A percentile compares a stretch with the other conserved stretches of the same genome.
phyloP scores from a whole-genome alignment of 2,797 vertebrate genomes.

The Tokudaia tokunoshimensis region DNA sequence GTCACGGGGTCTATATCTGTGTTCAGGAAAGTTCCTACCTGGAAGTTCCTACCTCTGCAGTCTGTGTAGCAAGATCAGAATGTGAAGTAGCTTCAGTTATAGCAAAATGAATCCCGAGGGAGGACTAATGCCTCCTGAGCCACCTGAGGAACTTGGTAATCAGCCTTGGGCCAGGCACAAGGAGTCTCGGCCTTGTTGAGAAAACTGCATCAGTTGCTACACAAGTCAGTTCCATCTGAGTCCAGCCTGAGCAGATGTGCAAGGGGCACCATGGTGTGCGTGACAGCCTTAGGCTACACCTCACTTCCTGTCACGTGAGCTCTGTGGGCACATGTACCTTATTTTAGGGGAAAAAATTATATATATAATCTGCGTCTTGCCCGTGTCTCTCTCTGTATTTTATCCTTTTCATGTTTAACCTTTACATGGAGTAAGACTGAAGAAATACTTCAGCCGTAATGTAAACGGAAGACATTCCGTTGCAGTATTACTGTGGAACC shows the following conservation, averaged over 20 bases:
- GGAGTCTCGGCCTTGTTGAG: background rate
- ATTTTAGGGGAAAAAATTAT: conserved; percentile 44
- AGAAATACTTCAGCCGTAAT: conserved; percentile 53
- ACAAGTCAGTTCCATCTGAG: background rate
- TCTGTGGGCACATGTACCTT: conserved; percentile 14
- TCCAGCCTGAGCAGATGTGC: background rate
- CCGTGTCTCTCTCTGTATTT: conserved; percentile 28
- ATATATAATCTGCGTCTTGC: conserved; percentile 25
- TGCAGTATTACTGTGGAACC: conserved; percentile 11
- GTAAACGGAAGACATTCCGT: conserved; percentile 57
- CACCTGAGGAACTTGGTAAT: background rate
- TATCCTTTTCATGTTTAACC: conserved; percentile 62
- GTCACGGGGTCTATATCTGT: background rate
- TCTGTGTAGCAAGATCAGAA: background rate
- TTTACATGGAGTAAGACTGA: conserved; percentile 59
- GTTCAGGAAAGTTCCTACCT: background rate
- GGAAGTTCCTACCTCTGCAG: background rate
- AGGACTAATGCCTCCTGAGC: background rate
- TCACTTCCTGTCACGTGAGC: background rate
- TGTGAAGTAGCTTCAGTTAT: background rate
- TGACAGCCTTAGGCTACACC: background rate
- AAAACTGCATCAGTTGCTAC: background rate
- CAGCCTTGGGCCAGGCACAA: background rate
- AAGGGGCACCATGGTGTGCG: too few species aligned
- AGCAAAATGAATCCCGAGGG: background rate